Conservation (phyloP, 2,113 vertebrate genomes). For the Dunckerocampus dactyliophorus region DNA sequence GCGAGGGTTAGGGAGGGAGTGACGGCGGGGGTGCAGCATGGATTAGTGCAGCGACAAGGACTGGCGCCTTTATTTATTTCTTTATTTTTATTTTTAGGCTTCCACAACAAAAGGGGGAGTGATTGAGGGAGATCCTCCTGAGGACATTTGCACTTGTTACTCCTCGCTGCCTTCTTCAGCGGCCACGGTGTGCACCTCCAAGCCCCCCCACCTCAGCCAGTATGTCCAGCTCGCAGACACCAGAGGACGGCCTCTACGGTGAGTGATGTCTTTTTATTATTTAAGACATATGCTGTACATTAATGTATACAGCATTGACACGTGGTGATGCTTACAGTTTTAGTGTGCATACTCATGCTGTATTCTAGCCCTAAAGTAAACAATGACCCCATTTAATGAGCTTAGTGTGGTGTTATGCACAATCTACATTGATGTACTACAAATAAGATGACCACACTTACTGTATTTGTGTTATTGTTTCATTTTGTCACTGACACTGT, state of each 20-base stretch:
- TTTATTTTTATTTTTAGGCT: slow-evolving; percentile 7
- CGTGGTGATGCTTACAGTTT: neutral
- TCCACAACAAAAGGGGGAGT: neutral
- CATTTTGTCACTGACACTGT: slow-evolving; percentile 27
- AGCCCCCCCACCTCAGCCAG: slow-evolving; percentile 33
- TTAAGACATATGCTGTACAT: neutral
- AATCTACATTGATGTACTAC: no score
- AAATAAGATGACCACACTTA: neutral
- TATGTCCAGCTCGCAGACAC: slow-evolving; percentile 60
- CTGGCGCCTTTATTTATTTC: slow-evolving; percentile 23
- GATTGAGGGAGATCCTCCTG: slow-evolving; percentile 26
- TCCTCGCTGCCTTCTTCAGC: slow-evolving; percentile 17
- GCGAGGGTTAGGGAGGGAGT: neutral
- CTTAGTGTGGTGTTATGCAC: no score
- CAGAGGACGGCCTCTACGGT: slow-evolving; percentile 70
- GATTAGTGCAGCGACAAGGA: slow-evolving; percentile 55
- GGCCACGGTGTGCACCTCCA: neutral
- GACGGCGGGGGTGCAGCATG: neutral
- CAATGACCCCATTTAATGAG: no score
- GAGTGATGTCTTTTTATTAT: slow-evolving; percentile 29
- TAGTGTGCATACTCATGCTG: no score
- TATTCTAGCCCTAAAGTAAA: no score
- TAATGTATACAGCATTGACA: neutral
- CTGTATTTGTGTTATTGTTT: slow-evolving; percentile 33
- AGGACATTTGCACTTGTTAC: slow-evolving; percentile 20